Base-by-base conservation (phyloP, 1,140 invertebrate genomes). In the Meteorus sp. region DNA sequence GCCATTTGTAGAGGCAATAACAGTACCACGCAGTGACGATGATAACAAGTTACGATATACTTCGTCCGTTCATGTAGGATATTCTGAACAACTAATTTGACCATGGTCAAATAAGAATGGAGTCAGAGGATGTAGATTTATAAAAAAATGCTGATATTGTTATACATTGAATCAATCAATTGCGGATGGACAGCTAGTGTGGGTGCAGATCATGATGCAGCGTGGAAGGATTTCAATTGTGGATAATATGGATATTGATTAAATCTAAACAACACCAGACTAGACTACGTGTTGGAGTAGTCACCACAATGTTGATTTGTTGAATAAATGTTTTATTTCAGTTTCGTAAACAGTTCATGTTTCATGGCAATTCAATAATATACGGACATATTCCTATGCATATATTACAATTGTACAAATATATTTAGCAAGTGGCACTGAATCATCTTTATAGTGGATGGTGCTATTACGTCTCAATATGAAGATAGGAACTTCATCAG, bases 311-410 rank as follows among this genome's bases (percentile, higher is more conserved):
- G 64, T 66, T 66, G 53, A 66, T 66, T 66, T 66, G 56, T 66
- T 63, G 60, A 63, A 66, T 66, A 66, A 66, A 66, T 66, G 61
- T 59, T 63, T 66, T 61, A 64, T 64, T 64, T 63, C 61, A 56
- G 59, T 60, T 25, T n/a, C 17, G n/a, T 39, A 15, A 39, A 23
- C 23, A 45, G n/a, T 23, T 11, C 25, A n/a, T n/a, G n/a, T n/a
- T n/a, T n/a, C n/a, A n/a, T n/a, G n/a, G n/a, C n/a, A n/a, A n/a
- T n/a, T n/a, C n/a, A n/a, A n/a, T n/a, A n/a, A n/a, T n/a, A n/a
- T n/a, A n/a, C n/a, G n/a, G n/a, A n/a, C n/a, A n/a, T n/a, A n/a
- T n/a, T n/a, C n/a, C n/a, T n/a, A n/a, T n/a, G n/a, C n/a, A n/a
- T n/a, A n/a, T n/a, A n/a, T n/a, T n/a, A n/a, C n/a, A n/a, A n/a